Conservation (phyloP, 2,113 vertebrate genomes). For the Sapayoa aenigma region DNA sequence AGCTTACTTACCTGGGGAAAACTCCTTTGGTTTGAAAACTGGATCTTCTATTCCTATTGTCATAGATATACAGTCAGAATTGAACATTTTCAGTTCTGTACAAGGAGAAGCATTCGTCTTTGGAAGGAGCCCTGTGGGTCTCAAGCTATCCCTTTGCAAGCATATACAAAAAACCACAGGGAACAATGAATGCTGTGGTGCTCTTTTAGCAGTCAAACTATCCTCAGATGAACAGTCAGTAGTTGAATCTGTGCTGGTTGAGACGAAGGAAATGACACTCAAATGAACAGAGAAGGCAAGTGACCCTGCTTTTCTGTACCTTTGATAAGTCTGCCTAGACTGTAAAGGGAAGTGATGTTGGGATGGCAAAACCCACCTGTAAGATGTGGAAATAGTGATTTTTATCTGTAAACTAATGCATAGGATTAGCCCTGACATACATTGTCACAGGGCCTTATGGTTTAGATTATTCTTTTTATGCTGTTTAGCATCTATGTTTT, state of each 20-base stretch:
- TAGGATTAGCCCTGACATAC: background rate
- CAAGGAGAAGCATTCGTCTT: background rate
- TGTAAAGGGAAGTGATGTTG: background rate
- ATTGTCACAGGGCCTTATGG: background rate
- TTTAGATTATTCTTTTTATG: background rate
- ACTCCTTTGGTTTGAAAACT: background rate
- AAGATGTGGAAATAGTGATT: background rate
- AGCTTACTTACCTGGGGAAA: background rate
- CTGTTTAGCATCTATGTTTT: background rate
- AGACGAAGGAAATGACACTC: background rate
- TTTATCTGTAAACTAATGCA: background rate
- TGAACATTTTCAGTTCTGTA: background rate
- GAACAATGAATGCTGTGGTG: background rate
- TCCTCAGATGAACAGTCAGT: background rate
- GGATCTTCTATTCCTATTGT: background rate
- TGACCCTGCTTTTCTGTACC: background rate
- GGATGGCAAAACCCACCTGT: background rate
- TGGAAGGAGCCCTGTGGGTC: background rate
- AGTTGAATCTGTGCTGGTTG: background rate
- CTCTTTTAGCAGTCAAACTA: background rate
- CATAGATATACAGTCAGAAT: background rate
- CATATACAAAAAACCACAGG: background rate
- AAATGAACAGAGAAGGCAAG: background rate
- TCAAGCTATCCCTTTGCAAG: background rate
- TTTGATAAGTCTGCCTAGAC: background rate